These are phyloP conservation scores for Stichopus horrens DNA, from an alignment of 53 echinoderm and acorn worm species.

Conservation along the genomic window DNA sequence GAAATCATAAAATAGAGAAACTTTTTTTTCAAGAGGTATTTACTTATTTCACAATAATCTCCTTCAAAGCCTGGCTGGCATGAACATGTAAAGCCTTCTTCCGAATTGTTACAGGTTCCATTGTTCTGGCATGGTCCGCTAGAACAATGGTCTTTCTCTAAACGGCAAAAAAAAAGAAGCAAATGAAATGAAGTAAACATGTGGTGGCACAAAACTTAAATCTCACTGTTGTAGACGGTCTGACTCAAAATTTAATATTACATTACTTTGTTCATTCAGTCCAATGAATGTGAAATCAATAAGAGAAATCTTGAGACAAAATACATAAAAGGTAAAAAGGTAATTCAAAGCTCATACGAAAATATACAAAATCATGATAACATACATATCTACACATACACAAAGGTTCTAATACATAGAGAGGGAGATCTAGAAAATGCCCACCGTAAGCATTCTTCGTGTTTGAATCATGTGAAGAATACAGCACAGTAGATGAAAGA, in stretches of 20 bases:
- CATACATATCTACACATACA: no score
- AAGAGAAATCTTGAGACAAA: no score
- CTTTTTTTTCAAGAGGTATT: neutral
- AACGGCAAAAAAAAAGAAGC: neutral
- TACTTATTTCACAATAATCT: constrained; percentile 35
- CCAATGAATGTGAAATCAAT: neutral
- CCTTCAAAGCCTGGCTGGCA: constrained; percentile 38
- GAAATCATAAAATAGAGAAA: no score
- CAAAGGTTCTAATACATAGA: no score
- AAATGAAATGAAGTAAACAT: neutral
- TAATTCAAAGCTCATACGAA: no score
- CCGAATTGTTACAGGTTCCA: constrained; percentile 54
- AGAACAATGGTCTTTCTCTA: constrained; percentile 55
- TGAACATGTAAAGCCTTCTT: constrained; percentile 6
- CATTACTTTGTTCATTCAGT: neutral
- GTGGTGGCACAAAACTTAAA: neutral
- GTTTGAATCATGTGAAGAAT: no score
- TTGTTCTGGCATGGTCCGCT: constrained; percentile 66
- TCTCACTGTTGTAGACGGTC: neutral
- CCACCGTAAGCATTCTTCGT: no score
- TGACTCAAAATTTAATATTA: neutral
- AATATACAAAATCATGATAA: no score
- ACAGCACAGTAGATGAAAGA: no score
- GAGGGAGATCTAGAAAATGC: no score
- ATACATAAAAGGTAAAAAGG: no score